A percentile compares a stretch with the other conserved stretches of the same genome.
phyloP scores from a whole-genome alignment of 2,888 invertebrate genomes.

The Malacosoma neustria region DNA sequence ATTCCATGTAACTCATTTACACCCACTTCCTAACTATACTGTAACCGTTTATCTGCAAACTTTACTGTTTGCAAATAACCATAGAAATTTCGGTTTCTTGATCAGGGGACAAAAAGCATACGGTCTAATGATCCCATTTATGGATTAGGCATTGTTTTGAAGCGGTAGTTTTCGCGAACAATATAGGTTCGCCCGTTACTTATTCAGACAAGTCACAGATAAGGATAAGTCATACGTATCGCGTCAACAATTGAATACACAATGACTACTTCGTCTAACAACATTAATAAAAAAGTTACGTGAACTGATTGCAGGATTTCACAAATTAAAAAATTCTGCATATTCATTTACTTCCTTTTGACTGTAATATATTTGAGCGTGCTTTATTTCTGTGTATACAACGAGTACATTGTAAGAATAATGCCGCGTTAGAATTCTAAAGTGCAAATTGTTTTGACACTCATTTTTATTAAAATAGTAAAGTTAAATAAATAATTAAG shows the following conservation, averaged over 20 bases:
- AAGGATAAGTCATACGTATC: slow-evolving; percentile 51
- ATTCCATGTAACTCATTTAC: background rate
- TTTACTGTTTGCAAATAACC: background rate
- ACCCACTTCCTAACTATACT: background rate
- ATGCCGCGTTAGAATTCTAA: too few species aligned
- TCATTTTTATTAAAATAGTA: too few species aligned
- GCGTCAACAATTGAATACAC: slow-evolving; percentile 45
- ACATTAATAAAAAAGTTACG: too few species aligned
- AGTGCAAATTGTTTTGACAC: too few species aligned
- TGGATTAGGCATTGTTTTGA: slow-evolving; percentile 36
- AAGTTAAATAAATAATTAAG: too few species aligned
- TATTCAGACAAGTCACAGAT: slow-evolving; percentile 48
- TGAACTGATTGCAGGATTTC: too few species aligned
- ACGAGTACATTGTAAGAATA: too few species aligned
- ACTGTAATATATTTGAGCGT: too few species aligned
- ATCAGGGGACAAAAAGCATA: slow-evolving; percentile 1
- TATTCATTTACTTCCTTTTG: too few species aligned
- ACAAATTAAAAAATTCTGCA: too few species aligned
- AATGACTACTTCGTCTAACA: slow-evolving; percentile 39
- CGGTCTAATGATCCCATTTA: slow-evolving; percentile 52
- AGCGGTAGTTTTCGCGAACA: slow-evolving; percentile 52
- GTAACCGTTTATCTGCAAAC: background rate
- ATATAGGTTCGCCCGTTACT: slow-evolving; percentile 56
- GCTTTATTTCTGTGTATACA: too few species aligned
- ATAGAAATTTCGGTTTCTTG: background rate